These are phyloP conservation scores for Vombatus ursinus DNA, from an alignment of 2,113 vertebrate genomes.

Conservation along the genomic window DNA sequence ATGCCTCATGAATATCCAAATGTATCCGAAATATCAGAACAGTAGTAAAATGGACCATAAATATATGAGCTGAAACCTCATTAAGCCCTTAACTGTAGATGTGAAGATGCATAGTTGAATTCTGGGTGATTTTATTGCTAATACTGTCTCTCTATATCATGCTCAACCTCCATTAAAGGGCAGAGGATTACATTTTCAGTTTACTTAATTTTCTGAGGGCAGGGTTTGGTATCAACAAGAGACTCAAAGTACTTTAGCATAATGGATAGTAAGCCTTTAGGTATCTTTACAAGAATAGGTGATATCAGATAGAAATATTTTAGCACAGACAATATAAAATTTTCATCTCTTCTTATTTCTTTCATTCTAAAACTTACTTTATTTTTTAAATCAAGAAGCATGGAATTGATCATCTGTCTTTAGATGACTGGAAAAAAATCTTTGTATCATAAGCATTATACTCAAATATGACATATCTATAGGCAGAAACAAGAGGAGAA, in stretches of 20 bases:
- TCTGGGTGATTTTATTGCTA: constrained; percentile 58
- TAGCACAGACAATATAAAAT: too few relatives aligned
- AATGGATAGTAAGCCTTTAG: constrained; percentile 41
- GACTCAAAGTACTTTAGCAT: constrained; percentile 52
- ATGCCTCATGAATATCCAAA: constrained; percentile 30
- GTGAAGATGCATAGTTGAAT: constrained; percentile 59
- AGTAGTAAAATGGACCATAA: constrained; percentile 61
- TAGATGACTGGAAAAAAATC: constrained; percentile 38
- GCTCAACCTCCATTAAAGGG: background rate
- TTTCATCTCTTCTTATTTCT: too few relatives aligned
- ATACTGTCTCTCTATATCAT: constrained; percentile 12
- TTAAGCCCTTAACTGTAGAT: constrained; percentile 59
- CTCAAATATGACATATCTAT: constrained; percentile 29
- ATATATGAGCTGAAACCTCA: constrained; percentile 63
- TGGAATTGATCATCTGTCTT: constrained; percentile 1
- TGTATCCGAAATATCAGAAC: constrained; percentile 42
- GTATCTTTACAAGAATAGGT: background rate
- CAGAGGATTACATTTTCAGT: background rate
- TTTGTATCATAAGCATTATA: constrained; percentile 26
- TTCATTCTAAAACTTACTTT: too few relatives aligned
- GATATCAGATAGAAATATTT: background rate
- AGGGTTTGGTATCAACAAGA: background rate
- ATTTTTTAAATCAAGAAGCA: background rate
- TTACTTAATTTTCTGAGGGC: background rate
- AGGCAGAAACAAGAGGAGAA: background rate